Conservation (phyloP, 2,797 vertebrate species). For the Okamejei kenojei region DNA sequence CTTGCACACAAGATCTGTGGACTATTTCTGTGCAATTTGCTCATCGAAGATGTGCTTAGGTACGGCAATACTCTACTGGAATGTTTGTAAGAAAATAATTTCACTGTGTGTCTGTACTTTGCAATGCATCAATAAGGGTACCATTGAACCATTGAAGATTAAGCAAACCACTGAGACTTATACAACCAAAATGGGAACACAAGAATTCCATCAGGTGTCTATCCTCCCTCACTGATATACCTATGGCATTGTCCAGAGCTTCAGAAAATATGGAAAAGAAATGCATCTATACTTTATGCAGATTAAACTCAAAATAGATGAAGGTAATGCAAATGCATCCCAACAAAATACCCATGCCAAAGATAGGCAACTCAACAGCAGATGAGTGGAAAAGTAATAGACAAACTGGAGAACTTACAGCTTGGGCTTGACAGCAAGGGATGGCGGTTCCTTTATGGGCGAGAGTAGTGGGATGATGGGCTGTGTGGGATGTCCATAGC, state of each 20-base stretch:
- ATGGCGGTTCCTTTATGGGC: slow-evolving; percentile 71
- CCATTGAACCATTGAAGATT: too few relatives aligned
- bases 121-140: too few relatives aligned
- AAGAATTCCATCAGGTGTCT: background rate
- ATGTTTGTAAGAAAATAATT: too few relatives aligned
- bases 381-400: background rate
- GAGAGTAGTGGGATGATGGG: slow-evolving; percentile 54
- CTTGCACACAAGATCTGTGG: too few relatives aligned
- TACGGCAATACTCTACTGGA: too few relatives aligned
- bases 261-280: background rate
- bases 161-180: too few relatives aligned
- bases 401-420: slow-evolving; percentile 75
- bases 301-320: background rate
- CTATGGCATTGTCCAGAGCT: background rate
- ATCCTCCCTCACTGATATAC: background rate
- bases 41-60: too few relatives aligned
- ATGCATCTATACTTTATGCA: too few relatives aligned
- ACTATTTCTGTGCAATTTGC: too few relatives aligned
- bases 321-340: background rate
- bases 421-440: slow-evolving; percentile 86
- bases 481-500: slow-evolving; percentile 50
- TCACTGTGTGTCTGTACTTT: too few relatives aligned
- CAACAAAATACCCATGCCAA: background rate
- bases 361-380: background rate
- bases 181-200: too few relatives aligned